These are phyloP conservation scores for Teinopalpus imperialis DNA, from an alignment of 2,888 invertebrate genomes.

Conservation along the genomic window DNA sequence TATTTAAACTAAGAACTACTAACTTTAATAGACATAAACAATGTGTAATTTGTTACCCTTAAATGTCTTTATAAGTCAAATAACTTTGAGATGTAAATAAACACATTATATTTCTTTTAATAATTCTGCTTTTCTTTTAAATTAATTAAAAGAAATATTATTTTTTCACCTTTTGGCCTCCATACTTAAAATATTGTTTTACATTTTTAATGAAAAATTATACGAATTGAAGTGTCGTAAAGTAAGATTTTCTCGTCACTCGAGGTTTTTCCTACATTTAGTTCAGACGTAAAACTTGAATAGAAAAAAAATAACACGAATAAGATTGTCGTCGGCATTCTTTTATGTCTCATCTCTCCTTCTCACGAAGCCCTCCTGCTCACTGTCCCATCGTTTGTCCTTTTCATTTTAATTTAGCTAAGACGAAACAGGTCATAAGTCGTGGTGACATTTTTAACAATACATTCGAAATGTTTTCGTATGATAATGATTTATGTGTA, in stretches of 20 bases:
- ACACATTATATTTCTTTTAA: too few relatives aligned
- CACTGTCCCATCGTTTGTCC: slow-evolving; percentile 43
- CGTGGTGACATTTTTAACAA: slow-evolving; percentile 80
- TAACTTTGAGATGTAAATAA: too few relatives aligned
- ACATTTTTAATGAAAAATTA: too few relatives aligned
- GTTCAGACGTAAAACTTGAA: slow-evolving; percentile 22
- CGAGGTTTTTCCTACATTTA: slow-evolving; percentile 15
- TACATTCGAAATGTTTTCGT: slow-evolving; percentile 78
- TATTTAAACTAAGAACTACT: too few relatives aligned
- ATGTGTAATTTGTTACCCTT: too few relatives aligned
- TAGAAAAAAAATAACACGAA: slow-evolving; percentile 36
- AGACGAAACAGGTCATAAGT: slow-evolving; percentile 79
- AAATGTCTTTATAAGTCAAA: too few relatives aligned
- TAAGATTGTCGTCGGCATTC: slow-evolving; percentile 60
- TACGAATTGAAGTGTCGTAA: too few relatives aligned
- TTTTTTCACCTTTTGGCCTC: too few relatives aligned
- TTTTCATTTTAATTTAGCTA: slow-evolving; percentile 70
- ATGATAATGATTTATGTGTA: slow-evolving; percentile 80
- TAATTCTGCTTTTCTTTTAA: too few relatives aligned
- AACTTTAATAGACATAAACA: too few relatives aligned
- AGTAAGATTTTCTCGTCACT: not conserved
- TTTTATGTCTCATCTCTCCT: slow-evolving; percentile 56
- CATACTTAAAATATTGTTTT: too few relatives aligned
- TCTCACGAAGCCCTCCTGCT: slow-evolving; percentile 44
- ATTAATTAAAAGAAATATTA: too few relatives aligned